phyloP scores from a whole-genome alignment of 2,797 vertebrate genomes.

The Ficedula albicollis region DNA sequence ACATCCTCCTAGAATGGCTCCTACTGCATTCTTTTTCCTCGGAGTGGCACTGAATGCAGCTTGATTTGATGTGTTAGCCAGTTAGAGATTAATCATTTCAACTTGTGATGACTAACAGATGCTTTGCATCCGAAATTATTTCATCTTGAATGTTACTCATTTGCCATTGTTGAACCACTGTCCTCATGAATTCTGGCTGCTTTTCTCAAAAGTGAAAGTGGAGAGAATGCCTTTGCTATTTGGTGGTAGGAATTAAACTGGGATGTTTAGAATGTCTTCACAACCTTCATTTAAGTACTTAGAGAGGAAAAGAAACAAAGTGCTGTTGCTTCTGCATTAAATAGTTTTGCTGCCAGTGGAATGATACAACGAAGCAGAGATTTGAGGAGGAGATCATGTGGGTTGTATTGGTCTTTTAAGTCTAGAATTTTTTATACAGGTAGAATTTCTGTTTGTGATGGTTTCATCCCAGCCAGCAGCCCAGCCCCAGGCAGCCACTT shows the following conservation, averaged over 20 bases:
- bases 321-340: neutral
- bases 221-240: neutral
- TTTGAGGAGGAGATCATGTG: too few relatives aligned
- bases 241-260: neutral
- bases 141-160: neutral
- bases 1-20: neutral
- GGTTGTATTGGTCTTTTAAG: neutral
- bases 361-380: neutral
- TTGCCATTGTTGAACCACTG: neutral
- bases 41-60: neutral
- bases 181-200: neutral
- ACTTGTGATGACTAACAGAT: neutral
- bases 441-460: neutral
- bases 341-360: neutral
- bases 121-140: neutral
- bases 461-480: neutral
- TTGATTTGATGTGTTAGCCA: conserved; percentile 3
- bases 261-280: neutral
- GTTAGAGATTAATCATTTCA: neutral
- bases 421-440: neutral
- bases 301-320: neutral
- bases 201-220: neutral
- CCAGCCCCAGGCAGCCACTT: neutral
- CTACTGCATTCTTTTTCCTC: neutral
- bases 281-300: neutral